Evolutionary conservation across 1,140 invertebrate species (phyloP), one percentile per base, ranked within the genome.

Genomic region (Polypedilum pembai): DNA sequence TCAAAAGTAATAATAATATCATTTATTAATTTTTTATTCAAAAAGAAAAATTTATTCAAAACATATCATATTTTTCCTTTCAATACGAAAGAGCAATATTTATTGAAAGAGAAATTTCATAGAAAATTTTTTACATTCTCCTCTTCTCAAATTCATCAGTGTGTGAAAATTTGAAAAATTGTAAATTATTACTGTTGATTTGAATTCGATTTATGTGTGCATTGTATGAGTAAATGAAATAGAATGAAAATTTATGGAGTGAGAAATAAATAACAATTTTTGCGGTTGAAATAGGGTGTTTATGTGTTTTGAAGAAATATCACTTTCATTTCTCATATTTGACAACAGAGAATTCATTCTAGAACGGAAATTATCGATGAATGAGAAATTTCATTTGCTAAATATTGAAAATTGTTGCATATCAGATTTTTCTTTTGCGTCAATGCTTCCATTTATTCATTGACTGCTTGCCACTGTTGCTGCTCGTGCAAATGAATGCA

Each of bases 101-200:
- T 56, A 12, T 56, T 8, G 8, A 45, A 45, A 45, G 8, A 45
- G 12, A 56, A 56, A 56, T 56, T 56, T 12, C 15, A n/a, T 56
- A 33, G 24, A 33, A n/a, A n/a, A n/a, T n/a, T n/a, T n/a, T n/a
- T n/a, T n/a, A 33, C 24, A 33, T 33, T 33, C 5, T 33, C 24
- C 24, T 33, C 5, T 5, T 33, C 24, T 33, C 5, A 33, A 33
- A 56, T 12, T 56, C 45, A 56, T 56, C 45, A 56, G 12, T 56
- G 45, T 56, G 45, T 56, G 45, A 56, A 56, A 56, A 56, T 56
- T 56, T 56, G 45, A 56, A 56, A 56, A 56, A 56, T 56, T 56
- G 45, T 56, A 56, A 56, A 56, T 56, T 56, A 56, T 56, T 56
- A 56, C 45, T 56, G 45, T 56, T 56, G 45, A 56, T 56, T 56